These are phyloP conservation scores for Psammodynastes pulverulentus DNA, from an alignment of 2,113 vertebrate genomes.

Conservation along the genomic window DNA sequence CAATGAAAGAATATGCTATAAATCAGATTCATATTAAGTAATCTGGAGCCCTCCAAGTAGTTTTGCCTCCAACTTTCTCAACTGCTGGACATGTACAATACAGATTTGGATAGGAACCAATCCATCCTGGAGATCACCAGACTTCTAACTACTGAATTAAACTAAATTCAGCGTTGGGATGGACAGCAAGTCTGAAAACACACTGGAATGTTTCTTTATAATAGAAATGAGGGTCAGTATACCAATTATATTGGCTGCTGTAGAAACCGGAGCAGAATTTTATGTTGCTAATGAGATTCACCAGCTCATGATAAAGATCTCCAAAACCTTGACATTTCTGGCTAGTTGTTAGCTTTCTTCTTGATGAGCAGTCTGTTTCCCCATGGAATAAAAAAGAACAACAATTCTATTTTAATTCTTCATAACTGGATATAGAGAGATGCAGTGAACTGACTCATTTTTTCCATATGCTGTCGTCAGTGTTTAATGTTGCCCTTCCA, in stretches of 20 bases:
- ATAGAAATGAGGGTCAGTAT: neutral
- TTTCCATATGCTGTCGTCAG: slow-evolving; percentile 52
- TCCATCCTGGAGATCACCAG: neutral
- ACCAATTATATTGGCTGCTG: neutral
- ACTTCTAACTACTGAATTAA: neutral
- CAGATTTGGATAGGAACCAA: neutral
- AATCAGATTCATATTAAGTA: neutral
- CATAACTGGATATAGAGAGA: slow-evolving; percentile 63
- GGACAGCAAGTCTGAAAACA: neutral
- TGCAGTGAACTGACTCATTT: slow-evolving; percentile 63
- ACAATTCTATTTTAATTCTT: slow-evolving; percentile 57
- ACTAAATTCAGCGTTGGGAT: neutral
- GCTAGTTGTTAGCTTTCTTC: slow-evolving; percentile 48
- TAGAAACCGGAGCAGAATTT: slow-evolving; percentile 12
- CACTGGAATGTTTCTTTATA: neutral
- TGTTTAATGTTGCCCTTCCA: slow-evolving; percentile 25
- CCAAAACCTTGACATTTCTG: slow-evolving; percentile 19
- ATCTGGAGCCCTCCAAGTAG: neutral
- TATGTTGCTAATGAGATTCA: slow-evolving; percentile 18
- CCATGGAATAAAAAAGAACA: slow-evolving; percentile 36
- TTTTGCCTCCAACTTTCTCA: neutral
- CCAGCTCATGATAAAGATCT: slow-evolving; percentile 30
- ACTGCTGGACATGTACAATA: neutral
- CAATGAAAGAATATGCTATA: neutral
- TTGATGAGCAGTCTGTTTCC: slow-evolving; percentile 37